Base-by-base conservation (phyloP, 2,888 invertebrate species). In the Flexamia atlantica region DNA sequence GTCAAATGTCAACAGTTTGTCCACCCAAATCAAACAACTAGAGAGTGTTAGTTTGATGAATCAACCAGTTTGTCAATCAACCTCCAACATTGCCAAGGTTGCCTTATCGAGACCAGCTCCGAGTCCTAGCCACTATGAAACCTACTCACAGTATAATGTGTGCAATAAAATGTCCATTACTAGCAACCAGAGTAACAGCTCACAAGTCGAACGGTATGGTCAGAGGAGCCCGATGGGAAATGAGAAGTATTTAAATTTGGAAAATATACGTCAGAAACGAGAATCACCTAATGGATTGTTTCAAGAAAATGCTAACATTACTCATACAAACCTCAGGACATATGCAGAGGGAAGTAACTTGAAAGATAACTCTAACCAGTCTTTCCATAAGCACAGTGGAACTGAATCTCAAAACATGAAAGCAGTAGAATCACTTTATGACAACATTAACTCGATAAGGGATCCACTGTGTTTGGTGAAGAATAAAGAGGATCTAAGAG, bases 401-500 rank as follows among this genome's bases (percentile, higher is more conserved):
- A 28, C 10, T 64, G 64, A 64, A 17, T 30, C 25, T 28, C 28
- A 64, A 28, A 28, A 25, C 28, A 28, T 64, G 1, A 70, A 70
- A 9, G 40, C 40, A n/a, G 70, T n/a, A 70, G 70, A 70, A 40
- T 14, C 30, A 28, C 1, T 64, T 64, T 64, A 20, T 57, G 57
- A 30, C 28, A 25, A 20, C 30, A 36, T 40, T 2, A 72, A 72
- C 20, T 72, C 20, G 40, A 17, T 7, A 30, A 40, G 40, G 17
- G 79, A 79, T 57, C 57, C 79, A 1, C 20, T 79, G 57, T 79
- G 53, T 57, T 32, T 79, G 57, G 79, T 79, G 25, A 79, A 79
- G 20, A 57, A 14, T 79, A 57, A 53, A 57, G 50, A 53, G 23
- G 57, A 57, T 7, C n/a, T 50, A 3, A 79, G 57, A 57, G 79